A percentile compares a stretch with the other conserved stretches of the same genome.
These are phyloP conservation scores for Anastrepha ludens DNA, from an alignment of 1,140 invertebrate species.

Conservation along the genomic window DNA sequence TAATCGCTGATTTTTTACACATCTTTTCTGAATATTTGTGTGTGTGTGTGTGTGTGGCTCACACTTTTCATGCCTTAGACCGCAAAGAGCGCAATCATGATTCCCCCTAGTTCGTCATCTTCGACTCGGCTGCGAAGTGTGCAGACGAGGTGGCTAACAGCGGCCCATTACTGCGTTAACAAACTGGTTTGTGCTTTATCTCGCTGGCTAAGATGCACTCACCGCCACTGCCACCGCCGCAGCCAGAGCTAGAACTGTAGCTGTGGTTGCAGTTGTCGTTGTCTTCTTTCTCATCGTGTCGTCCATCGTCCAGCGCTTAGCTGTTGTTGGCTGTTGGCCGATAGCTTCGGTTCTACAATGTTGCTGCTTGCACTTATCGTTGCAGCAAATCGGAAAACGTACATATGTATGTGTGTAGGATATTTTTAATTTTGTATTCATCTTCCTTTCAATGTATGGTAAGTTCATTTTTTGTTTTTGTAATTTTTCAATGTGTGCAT, in stretches of 20 bases:
- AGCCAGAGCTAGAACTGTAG: not conserved
- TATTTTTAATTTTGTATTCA: not conserved
- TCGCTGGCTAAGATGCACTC: constrained; percentile 40
- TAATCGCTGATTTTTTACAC: not conserved
- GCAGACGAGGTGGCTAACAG: not conserved
- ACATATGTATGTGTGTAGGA: not conserved
- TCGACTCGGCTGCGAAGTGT: not conserved
- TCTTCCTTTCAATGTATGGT: not conserved
- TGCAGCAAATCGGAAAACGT: constrained; percentile 46
- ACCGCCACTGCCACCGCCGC: not conserved
- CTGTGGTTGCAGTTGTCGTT: not conserved
- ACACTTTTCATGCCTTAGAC: not conserved
- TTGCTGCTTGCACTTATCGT: constrained; percentile 33
- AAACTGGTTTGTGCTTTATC: constrained; percentile 56
- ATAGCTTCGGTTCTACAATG: not conserved
- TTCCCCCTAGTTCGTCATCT: not conserved
- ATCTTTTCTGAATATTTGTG: not conserved
- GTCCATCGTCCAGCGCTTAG: constrained; percentile 33
- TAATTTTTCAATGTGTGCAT: not conserved
- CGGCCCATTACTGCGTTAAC: not conserved
- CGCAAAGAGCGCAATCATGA: constrained; percentile 35
- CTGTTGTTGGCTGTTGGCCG: not conserved
- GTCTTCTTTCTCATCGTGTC: constrained; percentile 34
- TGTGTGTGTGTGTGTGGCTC: not conserved
- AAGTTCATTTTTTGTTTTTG: not conserved